A percentile compares a stretch with the other conserved stretches of the same genome.
These are phyloP conservation scores for Mesaphorura yosii DNA, from an alignment of 1,140 invertebrate species.

Conservation along the genomic window DNA sequence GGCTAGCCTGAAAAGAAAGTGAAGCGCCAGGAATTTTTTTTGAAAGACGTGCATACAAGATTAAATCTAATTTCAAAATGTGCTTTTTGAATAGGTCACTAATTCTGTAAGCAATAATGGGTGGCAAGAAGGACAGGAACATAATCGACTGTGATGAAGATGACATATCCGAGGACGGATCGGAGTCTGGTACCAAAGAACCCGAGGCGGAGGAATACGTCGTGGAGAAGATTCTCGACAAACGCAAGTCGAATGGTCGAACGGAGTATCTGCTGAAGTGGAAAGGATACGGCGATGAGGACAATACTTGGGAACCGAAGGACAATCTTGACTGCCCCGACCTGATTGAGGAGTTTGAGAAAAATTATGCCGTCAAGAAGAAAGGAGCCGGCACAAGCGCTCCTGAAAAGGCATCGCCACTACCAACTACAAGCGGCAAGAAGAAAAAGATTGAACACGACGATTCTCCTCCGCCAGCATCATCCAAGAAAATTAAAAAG, in stretches of 20 bases:
- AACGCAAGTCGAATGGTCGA: slow-evolving; percentile 59
- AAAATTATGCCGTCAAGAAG: background rate
- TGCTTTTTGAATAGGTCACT: background rate
- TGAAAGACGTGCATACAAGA: background rate
- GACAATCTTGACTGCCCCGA: slow-evolving; percentile 45
- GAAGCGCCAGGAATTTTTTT: background rate
- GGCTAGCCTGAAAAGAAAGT: too few relatives aligned
- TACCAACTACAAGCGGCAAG: too few relatives aligned
- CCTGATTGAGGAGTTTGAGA: slow-evolving; percentile 1
- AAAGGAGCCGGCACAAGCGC: too few relatives aligned
- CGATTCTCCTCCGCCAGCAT: too few relatives aligned
- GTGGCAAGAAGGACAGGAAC: too few relatives aligned
- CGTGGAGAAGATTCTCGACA: slow-evolving; percentile 81
- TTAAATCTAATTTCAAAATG: background rate
- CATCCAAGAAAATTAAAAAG: too few relatives aligned
- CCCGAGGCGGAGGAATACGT: slow-evolving; percentile 58
- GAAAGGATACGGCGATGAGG: slow-evolving; percentile 58
- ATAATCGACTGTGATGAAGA: slow-evolving; percentile 2
- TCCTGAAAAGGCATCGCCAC: too few relatives aligned
- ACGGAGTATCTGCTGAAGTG: slow-evolving; percentile 82
- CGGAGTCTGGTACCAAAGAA: slow-evolving; percentile 3
- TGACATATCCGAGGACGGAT: too few relatives aligned
- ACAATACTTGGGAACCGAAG: slow-evolving; percentile 69
- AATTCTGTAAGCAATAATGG: background rate
- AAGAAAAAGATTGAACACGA: too few relatives aligned